These are phyloP conservation scores for Leiothrix lutea DNA, from an alignment of 2,113 vertebrate genomes.

Conservation along the genomic window DNA sequence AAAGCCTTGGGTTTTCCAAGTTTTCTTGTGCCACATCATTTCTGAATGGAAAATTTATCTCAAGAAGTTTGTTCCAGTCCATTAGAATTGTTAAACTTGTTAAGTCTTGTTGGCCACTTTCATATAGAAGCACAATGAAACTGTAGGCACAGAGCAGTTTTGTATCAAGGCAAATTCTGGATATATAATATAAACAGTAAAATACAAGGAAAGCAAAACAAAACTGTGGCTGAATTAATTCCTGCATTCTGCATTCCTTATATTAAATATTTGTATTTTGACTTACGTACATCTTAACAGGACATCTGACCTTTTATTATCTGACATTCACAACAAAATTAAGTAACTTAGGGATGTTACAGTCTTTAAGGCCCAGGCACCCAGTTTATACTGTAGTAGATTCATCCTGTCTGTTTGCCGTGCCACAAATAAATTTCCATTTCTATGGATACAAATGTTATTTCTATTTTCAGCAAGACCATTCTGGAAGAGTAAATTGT, in stretches of 20 bases:
- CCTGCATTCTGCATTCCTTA: neutral
- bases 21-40: neutral
- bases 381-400: neutral
- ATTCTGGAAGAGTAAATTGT: neutral
- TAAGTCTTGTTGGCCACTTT: neutral
- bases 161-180: neutral
- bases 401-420: neutral
- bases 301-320: neutral
- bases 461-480: neutral
- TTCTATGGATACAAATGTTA: neutral
- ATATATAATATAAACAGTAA: neutral
- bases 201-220: neutral
- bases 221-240: neutral
- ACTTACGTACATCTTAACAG: neutral
- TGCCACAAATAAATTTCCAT: neutral
- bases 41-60: neutral
- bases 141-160: neutral
- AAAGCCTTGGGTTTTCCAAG: neutral
- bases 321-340: neutral
- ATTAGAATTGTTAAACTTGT: neutral
- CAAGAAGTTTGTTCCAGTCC: neutral
- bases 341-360: neutral
- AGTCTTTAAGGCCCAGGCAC: neutral
- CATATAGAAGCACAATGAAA: neutral
- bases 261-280: neutral